These are phyloP conservation scores for Synanthedon tipuliformis DNA, from an alignment of 2,888 invertebrate species.

Conservation along the genomic window DNA sequence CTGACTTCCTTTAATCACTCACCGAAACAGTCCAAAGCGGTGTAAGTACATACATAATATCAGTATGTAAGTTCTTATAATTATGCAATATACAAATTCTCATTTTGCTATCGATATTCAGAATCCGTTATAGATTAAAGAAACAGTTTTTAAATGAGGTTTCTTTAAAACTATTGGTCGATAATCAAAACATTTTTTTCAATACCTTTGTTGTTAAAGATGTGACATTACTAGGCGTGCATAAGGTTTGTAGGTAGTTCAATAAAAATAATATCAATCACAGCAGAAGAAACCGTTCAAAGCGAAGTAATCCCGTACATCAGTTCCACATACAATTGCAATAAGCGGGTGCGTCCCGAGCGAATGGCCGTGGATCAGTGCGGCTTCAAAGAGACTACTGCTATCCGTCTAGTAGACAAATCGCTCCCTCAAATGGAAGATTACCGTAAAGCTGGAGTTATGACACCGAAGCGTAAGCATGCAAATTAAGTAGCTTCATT, in stretches of 20 bases:
- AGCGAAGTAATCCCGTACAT: conserved; percentile 7
- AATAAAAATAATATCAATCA: background rate
- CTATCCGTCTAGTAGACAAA: conserved; percentile 56
- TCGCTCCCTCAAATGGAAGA: conserved; percentile 58
- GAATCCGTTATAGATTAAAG: no score
- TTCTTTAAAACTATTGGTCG: no score
- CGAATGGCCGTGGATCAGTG: conserved; percentile 6
- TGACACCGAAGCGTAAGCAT: conserved; percentile 7
- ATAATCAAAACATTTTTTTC: no score
- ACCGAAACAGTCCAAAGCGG: no score
- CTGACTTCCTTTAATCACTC: no score
- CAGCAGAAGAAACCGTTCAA: background rate
- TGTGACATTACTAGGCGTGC: background rate
- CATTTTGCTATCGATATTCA: no score
- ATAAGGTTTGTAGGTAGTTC: background rate
- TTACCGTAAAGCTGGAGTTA: conserved; percentile 31
- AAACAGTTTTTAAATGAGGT: no score
- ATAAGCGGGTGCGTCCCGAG: conserved; percentile 9
- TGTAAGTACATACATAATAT: no score
- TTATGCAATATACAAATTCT: no score
- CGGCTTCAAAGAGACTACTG: conserved; percentile 21
- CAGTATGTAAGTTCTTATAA: no score
- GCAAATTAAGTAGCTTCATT: no score
- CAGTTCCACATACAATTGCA: conserved; percentile 15
- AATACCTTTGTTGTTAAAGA: no score